phyloP scores from a whole-genome alignment of 2,797 vertebrate species.

The Gambusia yucatana region DNA sequence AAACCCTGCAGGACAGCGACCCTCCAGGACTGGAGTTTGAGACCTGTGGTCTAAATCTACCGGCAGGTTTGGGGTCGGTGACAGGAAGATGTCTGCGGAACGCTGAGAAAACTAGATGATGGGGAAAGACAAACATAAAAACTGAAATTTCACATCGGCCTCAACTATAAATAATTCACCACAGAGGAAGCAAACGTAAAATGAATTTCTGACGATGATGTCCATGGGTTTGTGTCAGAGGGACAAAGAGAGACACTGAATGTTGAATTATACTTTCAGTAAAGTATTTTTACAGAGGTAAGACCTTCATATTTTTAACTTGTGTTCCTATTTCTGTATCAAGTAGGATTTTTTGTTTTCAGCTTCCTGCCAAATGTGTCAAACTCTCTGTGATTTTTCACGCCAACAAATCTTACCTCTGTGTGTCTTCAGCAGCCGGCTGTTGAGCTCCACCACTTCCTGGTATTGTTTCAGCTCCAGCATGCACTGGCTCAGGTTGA shows the following conservation, averaged over 20 bases:
- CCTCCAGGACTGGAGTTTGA: too few relatives aligned
- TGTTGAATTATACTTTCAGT: conserved; percentile 47
- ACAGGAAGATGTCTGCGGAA: background rate
- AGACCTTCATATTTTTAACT: conserved; percentile 25
- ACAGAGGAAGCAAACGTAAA: conserved; percentile 61
- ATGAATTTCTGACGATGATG: conserved; percentile 62
- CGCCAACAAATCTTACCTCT: conserved; percentile 66
- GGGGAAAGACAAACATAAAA: conserved; percentile 40
- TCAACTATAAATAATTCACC: conserved; percentile 74
- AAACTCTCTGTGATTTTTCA: conserved; percentile 15
- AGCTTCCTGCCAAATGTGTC: background rate
- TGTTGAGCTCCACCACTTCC: conserved; percentile 78
- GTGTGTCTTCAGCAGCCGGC: conserved; percentile 76
- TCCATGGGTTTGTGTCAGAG: conserved; percentile 48
- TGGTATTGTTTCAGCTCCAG: conserved; percentile 77
- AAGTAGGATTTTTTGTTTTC: conserved; percentile 1
- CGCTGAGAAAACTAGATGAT: conserved; percentile 45
- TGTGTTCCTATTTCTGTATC: conserved; percentile 15
- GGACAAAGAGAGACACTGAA: conserved; percentile 47
- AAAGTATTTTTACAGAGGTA: conserved; percentile 44
- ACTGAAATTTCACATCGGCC: conserved; percentile 55
- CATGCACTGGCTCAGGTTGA: conserved; percentile 84
- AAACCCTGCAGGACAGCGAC: too few relatives aligned
- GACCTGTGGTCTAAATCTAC: background rate
- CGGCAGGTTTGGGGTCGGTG: conserved; percentile 14